Percentiles rank a stretch among this genome's conserved stretches.
phyloP scores from a whole-genome alignment of 2,113 vertebrate genomes.

The Neogobius melanostomus region DNA sequence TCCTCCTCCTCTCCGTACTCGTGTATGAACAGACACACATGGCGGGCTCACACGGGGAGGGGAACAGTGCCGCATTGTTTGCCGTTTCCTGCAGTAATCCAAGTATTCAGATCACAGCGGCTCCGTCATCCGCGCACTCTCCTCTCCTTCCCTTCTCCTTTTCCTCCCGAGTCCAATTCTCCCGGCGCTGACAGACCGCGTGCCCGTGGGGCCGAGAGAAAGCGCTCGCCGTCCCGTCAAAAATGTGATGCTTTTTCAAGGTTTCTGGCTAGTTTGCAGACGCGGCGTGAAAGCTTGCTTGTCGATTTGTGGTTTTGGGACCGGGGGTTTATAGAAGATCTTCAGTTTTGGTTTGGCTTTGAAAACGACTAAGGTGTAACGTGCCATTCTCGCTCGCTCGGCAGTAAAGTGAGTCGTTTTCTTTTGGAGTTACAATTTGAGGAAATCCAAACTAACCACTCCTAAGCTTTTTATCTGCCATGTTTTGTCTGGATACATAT shows the following conservation, averaged over 20 bases:
- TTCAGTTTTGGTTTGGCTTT: neutral
- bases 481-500: neutral
- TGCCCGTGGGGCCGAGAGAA: neutral
- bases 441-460: neutral
- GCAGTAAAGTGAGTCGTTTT: neutral
- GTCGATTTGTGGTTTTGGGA: neutral
- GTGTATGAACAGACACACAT: constrained; percentile 10
- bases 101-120: constrained; percentile 60
- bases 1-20: neutral
- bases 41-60: constrained; percentile 25
- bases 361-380: neutral
- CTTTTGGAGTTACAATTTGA: neutral
- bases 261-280: neutral
- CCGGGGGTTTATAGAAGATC: neutral
- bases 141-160: constrained; percentile 26
- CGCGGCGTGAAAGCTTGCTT: neutral
- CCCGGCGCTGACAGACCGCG: constrained; percentile 34
- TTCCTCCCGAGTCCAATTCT: constrained; percentile 27
- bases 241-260: neutral
- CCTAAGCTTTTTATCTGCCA: neutral
- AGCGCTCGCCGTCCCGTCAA: constrained; percentile 7
- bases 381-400: no score
- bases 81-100: constrained; percentile 67
- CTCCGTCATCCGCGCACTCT: constrained; percentile 45
- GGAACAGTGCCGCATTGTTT: constrained; percentile 78